phyloP scores from a whole-genome alignment of 2,797 vertebrate species.

The Paramormyrops hopkinsi region DNA sequence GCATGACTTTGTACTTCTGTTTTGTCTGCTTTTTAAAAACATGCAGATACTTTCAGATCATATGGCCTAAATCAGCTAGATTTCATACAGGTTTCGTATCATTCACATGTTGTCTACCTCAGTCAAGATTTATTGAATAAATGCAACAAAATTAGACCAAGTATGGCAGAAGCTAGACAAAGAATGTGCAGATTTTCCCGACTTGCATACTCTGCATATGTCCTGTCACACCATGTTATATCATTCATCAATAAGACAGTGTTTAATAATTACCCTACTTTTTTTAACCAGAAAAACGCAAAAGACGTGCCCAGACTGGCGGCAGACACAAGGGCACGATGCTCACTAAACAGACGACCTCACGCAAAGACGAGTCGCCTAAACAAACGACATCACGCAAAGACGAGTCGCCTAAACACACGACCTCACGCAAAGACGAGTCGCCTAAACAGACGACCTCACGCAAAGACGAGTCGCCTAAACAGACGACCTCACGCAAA shows the following conservation, averaged over 20 bases:
- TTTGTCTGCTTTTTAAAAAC: neutral
- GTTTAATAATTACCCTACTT: neutral
- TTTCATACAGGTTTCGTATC: neutral
- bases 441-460: neutral
- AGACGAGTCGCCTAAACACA: neutral
- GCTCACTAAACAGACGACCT: neutral
- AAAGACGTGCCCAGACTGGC: neutral
- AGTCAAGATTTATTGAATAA: neutral
- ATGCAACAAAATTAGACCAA: neutral
- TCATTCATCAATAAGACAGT: neutral
- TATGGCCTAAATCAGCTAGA: neutral
- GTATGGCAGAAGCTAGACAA: neutral
- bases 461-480: neutral
- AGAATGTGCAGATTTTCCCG: neutral
- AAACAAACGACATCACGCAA: neutral
- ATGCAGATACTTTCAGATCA: neutral
- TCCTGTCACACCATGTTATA: neutral
- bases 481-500: neutral
- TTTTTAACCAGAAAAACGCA: neutral
- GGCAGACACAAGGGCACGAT: too few relatives aligned
- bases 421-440: neutral
- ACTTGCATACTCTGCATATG: neutral
- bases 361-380: neutral
- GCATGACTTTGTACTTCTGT: constrained; percentile 28
- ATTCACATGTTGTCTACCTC: neutral